Conservation (phyloP, 1,140 invertebrate genomes). For the Sipha flava region DNA sequence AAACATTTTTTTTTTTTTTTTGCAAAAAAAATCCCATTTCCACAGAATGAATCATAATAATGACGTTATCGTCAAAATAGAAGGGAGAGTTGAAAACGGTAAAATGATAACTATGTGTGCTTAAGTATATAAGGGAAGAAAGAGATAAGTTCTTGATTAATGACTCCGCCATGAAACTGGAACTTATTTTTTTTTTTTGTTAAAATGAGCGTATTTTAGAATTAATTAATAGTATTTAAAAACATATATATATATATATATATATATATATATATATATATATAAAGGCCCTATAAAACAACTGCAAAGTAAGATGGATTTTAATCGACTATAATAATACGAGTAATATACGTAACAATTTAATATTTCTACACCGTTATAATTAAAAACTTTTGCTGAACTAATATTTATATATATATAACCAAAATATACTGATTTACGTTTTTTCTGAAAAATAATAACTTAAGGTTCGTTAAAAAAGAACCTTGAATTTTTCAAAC, state of each 20-base stretch:
- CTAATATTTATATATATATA: too few species aligned
- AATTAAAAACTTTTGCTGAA: too few species aligned
- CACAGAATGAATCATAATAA: not conserved
- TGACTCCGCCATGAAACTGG: not conserved
- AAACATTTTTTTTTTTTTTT: not conserved
- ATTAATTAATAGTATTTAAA: conserved; percentile 31
- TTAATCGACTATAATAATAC: not conserved
- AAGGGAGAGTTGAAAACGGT: conserved; percentile 14
- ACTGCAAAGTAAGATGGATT: too few species aligned
- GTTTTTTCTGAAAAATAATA: too few species aligned
- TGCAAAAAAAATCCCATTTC: not conserved
- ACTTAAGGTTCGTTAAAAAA: too few species aligned
- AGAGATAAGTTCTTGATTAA: conserved; percentile 27
- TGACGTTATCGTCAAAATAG: not conserved
- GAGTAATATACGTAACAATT: too few species aligned
- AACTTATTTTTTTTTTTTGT: not conserved
- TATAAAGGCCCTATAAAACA: too few species aligned
- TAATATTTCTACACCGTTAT: too few species aligned
- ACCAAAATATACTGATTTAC: too few species aligned
- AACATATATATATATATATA: not conserved
- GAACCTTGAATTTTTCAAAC: too few species aligned
- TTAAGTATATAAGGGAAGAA: not conserved
- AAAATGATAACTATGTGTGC: not conserved
- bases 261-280: too few species aligned
- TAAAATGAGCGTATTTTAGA: not conserved